A percentile compares a stretch with the other conserved stretches of the same genome.
Evolutionary conservation across 2,888 invertebrate species (phyloP).

Genomic region (Autographa gamma): DNA sequence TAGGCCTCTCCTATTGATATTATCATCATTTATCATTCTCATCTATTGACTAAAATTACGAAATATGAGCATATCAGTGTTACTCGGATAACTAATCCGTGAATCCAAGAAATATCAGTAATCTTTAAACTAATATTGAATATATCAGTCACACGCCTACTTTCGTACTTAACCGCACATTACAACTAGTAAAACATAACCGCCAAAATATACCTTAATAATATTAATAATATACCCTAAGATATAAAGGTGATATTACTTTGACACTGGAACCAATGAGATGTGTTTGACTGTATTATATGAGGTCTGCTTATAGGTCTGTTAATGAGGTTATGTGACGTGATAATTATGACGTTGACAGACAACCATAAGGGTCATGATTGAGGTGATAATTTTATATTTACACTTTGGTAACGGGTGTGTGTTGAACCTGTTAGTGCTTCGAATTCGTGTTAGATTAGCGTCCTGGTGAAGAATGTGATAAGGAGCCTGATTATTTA

Average conservation of each 20-base stretch:
- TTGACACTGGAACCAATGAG: background rate
- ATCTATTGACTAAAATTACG: too few relatives aligned
- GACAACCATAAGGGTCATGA: conserved; percentile 32
- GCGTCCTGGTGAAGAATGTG: background rate
- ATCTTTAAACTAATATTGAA: too few relatives aligned
- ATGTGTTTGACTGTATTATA: too few relatives aligned
- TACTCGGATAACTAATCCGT: too few relatives aligned
- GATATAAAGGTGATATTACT: background rate
- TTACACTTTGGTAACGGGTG: conserved; percentile 18
- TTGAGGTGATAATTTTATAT: conserved; percentile 21
- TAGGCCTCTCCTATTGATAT: too few relatives aligned
- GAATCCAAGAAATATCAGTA: too few relatives aligned
- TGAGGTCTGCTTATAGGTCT: too few relatives aligned
- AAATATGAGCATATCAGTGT: too few relatives aligned
- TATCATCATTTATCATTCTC: too few relatives aligned
- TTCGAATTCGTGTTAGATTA: conserved; percentile 2
- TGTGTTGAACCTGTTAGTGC: conserved; percentile 3
- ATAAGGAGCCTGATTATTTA: too few relatives aligned
- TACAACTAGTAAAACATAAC: background rate
- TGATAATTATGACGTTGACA: conserved; percentile 47
- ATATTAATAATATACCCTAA: too few relatives aligned
- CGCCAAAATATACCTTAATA: background rate
- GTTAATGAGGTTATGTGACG: conserved; percentile 44
- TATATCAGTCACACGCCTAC: too few relatives aligned
- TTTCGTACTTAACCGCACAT: background rate